A percentile compares a stretch with the other conserved stretches of the same genome.
phyloP scores from a whole-genome alignment of 1,140 invertebrate genomes.

The Nixonia krombeini region DNA sequence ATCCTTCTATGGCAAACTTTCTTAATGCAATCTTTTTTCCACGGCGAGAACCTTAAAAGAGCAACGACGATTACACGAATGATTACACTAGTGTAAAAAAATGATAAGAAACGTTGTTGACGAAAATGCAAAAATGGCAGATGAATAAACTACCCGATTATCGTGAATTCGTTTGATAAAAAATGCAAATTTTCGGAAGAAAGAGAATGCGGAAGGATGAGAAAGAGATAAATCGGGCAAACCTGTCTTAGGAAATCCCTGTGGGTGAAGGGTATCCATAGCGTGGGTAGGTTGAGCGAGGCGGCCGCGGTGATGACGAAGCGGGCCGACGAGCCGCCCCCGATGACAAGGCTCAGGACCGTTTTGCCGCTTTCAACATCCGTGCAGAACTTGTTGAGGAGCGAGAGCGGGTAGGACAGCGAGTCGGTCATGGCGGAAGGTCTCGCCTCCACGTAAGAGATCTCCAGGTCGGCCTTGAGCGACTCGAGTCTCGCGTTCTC shows the following conservation, averaged over 20 bases:
- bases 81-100: no score
- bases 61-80: no score
- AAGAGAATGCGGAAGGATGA: no score
- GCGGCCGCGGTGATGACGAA: constrained; percentile 66
- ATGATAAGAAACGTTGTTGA: no score
- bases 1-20: no score
- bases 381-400: constrained; percentile 65
- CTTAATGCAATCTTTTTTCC: no score
- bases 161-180: no score
- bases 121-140: no score
- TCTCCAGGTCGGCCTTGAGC: constrained; percentile 60
- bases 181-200: no score
- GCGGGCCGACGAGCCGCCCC: constrained; percentile 64
- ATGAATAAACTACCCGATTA: no score
- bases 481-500: constrained; percentile 63
- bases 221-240: not conserved
- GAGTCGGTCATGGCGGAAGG: constrained; percentile 49
- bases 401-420: constrained; percentile 61
- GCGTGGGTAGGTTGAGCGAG: constrained; percentile 61
- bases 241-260: constrained; percentile 68
- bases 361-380: constrained; percentile 64
- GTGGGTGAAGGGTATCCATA: constrained; percentile 67
- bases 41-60: no score
- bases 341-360: constrained; percentile 62
- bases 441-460: constrained; percentile 64